These are phyloP conservation scores for Scaptomyza hsui DNA, from an alignment of 1,140 invertebrate genomes.

Conservation along the genomic window DNA sequence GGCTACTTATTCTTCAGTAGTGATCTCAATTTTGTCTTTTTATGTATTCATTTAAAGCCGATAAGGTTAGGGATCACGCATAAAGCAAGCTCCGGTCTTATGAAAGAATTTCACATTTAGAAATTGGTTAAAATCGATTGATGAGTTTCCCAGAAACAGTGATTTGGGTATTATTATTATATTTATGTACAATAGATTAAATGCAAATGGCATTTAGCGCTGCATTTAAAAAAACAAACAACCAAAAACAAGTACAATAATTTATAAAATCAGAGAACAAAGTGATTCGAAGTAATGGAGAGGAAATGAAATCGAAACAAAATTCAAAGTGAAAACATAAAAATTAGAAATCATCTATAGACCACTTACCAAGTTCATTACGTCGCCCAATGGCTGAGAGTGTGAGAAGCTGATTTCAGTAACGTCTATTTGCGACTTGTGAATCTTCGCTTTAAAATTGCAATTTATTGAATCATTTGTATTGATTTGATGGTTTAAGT, in stretches of 20 bases:
- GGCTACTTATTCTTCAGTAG: constrained; percentile 37
- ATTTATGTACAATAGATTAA: constrained; percentile 60
- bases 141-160: constrained; percentile 28
- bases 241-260: constrained; percentile 35
- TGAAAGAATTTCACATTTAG: constrained; percentile 40
- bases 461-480: constrained; percentile 57
- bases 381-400: constrained; percentile 41
- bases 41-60: constrained; percentile 12
- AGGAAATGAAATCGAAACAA: constrained; percentile 52
- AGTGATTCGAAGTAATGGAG: constrained; percentile 22
- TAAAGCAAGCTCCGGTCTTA: constrained; percentile 44
- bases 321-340: constrained; percentile 51
- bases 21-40: constrained; percentile 34
- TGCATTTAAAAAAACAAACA: constrained; percentile 32
- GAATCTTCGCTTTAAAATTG: constrained; percentile 81
- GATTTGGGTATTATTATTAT: constrained; percentile 25
- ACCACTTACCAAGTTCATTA: constrained; percentile 59
- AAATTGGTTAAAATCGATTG: constrained; percentile 31
- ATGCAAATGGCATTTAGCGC: constrained; percentile 55
- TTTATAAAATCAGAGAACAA: constrained; percentile 60
- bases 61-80: constrained; percentile 40
- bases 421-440: constrained; percentile 72
- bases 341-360: constrained; percentile 30
- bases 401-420: constrained; percentile 65
- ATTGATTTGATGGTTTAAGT: constrained; percentile 40